These are phyloP conservation scores for Mormyrus proboscirostris DNA, from an alignment of 2,797 vertebrate genomes.

Conservation along the genomic window DNA sequence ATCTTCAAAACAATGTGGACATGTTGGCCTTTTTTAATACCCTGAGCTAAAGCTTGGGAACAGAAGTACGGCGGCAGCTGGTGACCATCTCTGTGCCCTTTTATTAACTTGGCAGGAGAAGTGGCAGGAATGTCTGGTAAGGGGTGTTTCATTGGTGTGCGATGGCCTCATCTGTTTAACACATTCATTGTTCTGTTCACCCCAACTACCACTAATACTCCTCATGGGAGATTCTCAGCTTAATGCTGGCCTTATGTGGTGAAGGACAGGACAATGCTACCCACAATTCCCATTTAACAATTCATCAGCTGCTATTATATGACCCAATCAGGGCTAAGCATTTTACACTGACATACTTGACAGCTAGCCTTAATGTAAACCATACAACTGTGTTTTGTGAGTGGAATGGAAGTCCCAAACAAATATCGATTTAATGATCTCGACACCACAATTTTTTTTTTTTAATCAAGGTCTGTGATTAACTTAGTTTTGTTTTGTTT, in stretches of 20 bases:
- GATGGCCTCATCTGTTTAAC: conserved; percentile 52
- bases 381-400: background rate
- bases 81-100: background rate
- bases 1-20: background rate
- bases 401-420: background rate
- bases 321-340: background rate
- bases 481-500: conserved; percentile 9
- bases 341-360: background rate
- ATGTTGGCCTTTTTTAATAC: background rate
- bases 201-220: conserved; percentile 24
- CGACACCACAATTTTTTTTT: background rate
- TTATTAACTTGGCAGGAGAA: background rate
- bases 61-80: background rate
- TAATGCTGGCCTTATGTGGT: background rate
- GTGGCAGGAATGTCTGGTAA: background rate
- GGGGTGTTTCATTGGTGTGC: background rate
- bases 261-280: background rate
- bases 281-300: background rate
- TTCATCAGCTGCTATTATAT: background rate
- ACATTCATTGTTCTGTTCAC: conserved; percentile 25
- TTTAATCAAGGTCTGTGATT: background rate
- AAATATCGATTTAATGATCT: background rate
- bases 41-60: background rate
- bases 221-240: conserved; percentile 23
- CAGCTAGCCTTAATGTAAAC: conserved; percentile 2